phyloP scores from a whole-genome alignment of 2,113 vertebrate species.

The Saiga tatarica region DNA sequence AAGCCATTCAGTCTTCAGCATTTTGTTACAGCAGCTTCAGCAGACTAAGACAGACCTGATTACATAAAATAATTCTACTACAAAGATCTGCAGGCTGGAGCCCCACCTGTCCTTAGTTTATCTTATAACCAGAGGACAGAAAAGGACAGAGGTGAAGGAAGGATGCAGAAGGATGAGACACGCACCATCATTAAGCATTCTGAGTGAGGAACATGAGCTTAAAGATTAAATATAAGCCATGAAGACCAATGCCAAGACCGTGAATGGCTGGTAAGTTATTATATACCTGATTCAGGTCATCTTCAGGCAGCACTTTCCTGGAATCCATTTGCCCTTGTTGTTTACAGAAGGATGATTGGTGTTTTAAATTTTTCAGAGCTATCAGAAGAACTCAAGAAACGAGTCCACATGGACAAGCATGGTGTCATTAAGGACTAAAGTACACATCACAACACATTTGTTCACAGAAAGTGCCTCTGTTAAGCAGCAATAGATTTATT shows the following conservation, averaged over 20 bases:
- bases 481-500: not conserved
- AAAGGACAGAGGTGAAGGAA: not conserved
- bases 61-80: not conserved
- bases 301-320: not conserved
- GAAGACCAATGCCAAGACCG: slow-evolving; percentile 12
- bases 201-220: not conserved
- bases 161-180: not conserved
- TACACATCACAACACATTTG: not conserved
- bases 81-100: not conserved
- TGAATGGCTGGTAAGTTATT: not conserved
- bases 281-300: not conserved
- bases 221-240: not conserved
- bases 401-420: not conserved
- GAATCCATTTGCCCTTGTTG: slow-evolving; percentile 6
- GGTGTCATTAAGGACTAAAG: not conserved
- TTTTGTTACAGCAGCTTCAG: not conserved
- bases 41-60: not conserved
- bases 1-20: not conserved
- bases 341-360: slow-evolving; percentile 9
- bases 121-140: not conserved
- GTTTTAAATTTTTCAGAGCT: slow-evolving; percentile 30
- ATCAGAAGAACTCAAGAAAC: not conserved
- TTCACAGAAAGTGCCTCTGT: not conserved
- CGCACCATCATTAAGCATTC: not conserved
- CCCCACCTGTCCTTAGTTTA: not conserved